Conservation (phyloP, 2,888 invertebrate species). For the Erpobdella octoculata region DNA sequence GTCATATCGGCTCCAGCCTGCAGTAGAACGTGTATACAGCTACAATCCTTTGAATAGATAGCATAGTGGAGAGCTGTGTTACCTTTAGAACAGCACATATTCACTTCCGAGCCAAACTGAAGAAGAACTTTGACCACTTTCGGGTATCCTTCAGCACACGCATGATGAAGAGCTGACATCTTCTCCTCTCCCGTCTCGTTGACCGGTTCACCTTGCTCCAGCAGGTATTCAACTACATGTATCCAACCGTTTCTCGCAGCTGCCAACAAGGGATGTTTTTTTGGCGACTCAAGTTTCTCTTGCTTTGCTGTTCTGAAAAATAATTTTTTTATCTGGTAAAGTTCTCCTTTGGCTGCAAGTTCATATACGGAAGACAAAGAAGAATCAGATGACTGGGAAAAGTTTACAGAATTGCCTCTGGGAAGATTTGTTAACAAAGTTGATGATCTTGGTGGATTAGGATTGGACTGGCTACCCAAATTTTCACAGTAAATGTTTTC, state of each 20-base stretch:
- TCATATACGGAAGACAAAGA: background rate
- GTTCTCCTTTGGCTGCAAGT: conserved; percentile 18
- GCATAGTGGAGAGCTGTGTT: conserved; percentile 24
- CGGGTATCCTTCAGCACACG: conserved; percentile 15
- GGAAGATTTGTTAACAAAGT: conserved; percentile 10
- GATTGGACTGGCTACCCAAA: background rate
- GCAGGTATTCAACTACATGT: conserved; percentile 13
- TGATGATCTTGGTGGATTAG: background rate
- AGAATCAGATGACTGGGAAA: background rate
- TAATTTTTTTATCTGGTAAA: conserved; percentile 7
- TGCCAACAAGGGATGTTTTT: background rate
- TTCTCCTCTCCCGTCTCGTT: conserved; percentile 6
- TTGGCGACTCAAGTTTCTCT: background rate
- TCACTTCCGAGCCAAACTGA: conserved; percentile 3
- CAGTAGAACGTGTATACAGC: background rate
- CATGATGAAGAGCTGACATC: conserved; percentile 24
- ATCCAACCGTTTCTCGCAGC: conserved; percentile 21
- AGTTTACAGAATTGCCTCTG: conserved; percentile 5
- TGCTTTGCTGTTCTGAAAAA: background rate
- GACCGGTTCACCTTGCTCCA: conserved; percentile 16
- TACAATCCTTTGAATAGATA: background rate
- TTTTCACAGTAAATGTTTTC: background rate
- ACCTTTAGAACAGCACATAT: conserved; percentile 12
- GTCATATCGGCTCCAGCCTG: conserved; percentile 8
- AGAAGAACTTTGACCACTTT: conserved; percentile 16